phyloP scores from a whole-genome alignment of 2,113 vertebrate genomes.

The Microcebus lehilahytsara region DNA sequence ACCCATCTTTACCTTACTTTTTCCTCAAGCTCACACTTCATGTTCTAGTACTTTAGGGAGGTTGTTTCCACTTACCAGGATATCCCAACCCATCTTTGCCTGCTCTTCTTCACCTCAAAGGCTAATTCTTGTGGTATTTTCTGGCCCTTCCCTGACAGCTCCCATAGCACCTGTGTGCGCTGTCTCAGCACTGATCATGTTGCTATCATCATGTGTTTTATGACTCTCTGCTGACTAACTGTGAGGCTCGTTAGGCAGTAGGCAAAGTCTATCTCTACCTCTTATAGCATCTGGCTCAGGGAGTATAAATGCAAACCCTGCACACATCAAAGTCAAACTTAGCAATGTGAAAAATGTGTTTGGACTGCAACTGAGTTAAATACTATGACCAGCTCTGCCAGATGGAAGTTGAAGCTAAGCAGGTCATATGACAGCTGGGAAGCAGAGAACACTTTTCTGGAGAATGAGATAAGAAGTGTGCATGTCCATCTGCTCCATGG shows the following conservation, averaged over 20 bases:
- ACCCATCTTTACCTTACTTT: background rate
- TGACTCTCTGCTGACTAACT: background rate
- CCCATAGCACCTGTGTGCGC: too few species aligned
- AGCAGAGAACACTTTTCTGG: background rate
- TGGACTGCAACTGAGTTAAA: background rate
- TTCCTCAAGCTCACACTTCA: background rate
- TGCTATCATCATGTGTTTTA: background rate
- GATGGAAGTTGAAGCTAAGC: background rate
- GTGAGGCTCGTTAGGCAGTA: background rate
- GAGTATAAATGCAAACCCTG: background rate
- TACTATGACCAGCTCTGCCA: background rate
- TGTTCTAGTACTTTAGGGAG: background rate
- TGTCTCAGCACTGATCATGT: rapidly evolving
- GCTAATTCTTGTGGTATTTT: background rate
- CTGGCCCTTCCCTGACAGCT: background rate
- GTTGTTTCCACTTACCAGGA: background rate
- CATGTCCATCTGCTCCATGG: background rate
- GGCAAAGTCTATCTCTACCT: background rate
- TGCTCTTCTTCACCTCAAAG: background rate
- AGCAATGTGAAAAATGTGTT: background rate
- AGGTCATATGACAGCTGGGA: background rate
- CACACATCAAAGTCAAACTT: background rate
- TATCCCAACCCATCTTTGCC: background rate
- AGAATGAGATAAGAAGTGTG: background rate
- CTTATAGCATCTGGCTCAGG: background rate